Conservation (phyloP, 2,888 invertebrate genomes). For the Acrobasis repandana region DNA sequence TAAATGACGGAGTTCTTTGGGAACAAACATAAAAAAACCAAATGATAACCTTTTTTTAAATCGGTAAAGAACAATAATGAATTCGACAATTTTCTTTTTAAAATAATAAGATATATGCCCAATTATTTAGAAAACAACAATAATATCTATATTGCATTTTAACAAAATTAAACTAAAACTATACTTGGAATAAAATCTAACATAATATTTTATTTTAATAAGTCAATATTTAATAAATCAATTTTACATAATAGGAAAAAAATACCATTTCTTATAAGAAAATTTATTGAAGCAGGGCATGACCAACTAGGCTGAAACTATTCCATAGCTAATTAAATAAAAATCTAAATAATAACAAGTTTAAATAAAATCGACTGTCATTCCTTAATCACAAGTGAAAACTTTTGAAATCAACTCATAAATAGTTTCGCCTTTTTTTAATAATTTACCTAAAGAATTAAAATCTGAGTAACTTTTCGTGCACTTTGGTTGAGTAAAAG, state of each 20-base stretch:
- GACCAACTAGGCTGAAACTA: background rate
- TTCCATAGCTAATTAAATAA: background rate
- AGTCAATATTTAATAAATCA: background rate
- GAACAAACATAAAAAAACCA: too few species aligned
- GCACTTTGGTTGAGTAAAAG: too few species aligned
- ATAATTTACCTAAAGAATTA: conserved; percentile 26
- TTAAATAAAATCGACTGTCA: background rate
- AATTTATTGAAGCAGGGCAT: conserved; percentile 11
- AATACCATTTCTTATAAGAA: conserved; percentile 21
- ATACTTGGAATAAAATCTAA: conserved; percentile 8
- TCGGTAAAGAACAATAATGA: background rate
- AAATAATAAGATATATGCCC: conserved; percentile 13
- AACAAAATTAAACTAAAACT: conserved; percentile 9
- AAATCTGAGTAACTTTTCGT: conserved; percentile 1
- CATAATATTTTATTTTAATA: conserved; percentile 1
- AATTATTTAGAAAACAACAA: conserved; percentile 5
- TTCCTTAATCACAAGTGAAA: background rate
- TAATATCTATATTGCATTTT: conserved; percentile 9
- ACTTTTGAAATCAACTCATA: background rate
- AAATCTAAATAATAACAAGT: background rate
- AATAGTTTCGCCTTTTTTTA: background rate
- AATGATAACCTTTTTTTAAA: too few species aligned
- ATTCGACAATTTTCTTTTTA: background rate
- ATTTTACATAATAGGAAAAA: conserved; percentile 17
- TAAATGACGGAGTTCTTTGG: too few species aligned